Conservation (phyloP, 2,113 vertebrate species). For the Melanocharis versteri region DNA sequence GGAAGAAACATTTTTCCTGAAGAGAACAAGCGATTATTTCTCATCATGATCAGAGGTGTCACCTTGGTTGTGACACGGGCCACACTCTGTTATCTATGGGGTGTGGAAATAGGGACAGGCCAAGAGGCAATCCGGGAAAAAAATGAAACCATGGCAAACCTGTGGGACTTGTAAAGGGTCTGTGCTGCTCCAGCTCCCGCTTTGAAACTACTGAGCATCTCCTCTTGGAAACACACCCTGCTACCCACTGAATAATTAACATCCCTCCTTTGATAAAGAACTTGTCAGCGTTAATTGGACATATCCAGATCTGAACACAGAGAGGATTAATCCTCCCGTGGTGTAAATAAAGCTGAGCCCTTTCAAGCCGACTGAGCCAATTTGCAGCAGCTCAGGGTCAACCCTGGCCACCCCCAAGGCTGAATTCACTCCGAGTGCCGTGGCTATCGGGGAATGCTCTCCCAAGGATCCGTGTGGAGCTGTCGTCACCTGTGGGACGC, state of each 20-base stretch:
- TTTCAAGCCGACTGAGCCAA: not conserved
- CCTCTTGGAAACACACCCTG: not conserved
- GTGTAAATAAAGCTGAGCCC: not conserved
- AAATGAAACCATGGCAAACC: not conserved
- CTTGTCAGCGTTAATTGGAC: not conserved
- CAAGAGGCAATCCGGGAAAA: not conserved
- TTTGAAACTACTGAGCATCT: not conserved
- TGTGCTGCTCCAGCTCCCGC: not conserved
- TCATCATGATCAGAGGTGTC: not conserved
- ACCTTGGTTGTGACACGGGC: accelerated
- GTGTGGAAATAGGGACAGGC: not conserved
- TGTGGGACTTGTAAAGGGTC: not conserved
- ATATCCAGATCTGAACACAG: not conserved
- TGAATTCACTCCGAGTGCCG: slow-evolving; percentile 26
- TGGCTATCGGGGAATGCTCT: not conserved
- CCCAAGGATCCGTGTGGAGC: not conserved
- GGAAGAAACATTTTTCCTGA: not conserved
- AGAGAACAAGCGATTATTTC: not conserved
- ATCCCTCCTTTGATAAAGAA: not conserved
- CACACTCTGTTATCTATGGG: accelerated
- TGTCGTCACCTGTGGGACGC: not conserved
- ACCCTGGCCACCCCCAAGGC: not conserved
- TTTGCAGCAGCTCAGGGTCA: not conserved
- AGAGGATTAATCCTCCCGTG: not conserved
- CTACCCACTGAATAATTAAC: not conserved